Percentiles rank a stretch among this genome's conserved stretches.
phyloP scores from a whole-genome alignment of 1,140 invertebrate species.

The Parasteatoda tepidariorum region DNA sequence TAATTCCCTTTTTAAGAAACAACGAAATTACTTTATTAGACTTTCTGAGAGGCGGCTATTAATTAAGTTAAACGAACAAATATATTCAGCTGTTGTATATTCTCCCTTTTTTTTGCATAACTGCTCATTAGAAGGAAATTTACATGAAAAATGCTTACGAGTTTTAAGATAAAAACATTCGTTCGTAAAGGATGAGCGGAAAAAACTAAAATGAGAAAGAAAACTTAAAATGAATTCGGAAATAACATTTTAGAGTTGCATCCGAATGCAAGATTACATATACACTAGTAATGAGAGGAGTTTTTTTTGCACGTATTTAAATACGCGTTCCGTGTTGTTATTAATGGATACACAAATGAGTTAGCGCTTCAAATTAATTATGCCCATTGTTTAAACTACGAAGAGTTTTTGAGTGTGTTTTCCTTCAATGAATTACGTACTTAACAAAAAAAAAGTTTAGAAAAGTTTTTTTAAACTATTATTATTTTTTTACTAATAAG shows the following conservation, averaged over 20 bases:
- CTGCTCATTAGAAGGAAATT: slow-evolving; percentile 7
- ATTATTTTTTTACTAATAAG: no score
- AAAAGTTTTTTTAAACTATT: no score
- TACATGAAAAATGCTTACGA: slow-evolving; percentile 16
- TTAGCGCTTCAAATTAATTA: slow-evolving; percentile 32
- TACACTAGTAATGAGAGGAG: background rate
- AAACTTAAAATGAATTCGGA: slow-evolving; percentile 3
- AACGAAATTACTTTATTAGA: slow-evolving; percentile 57
- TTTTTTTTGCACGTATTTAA: slow-evolving; percentile 15
- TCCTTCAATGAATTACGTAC: no score
- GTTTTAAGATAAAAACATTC: slow-evolving; percentile 13
- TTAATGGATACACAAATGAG: slow-evolving; percentile 22
- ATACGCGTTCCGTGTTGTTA: slow-evolving; percentile 16
- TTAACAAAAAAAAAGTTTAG: no score
- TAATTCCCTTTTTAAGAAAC: slow-evolving; percentile 13
- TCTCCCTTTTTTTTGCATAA: slow-evolving; percentile 5
- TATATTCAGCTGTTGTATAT: slow-evolving; percentile 3
- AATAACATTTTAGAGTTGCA: slow-evolving; percentile 26
- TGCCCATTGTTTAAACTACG: slow-evolving; percentile 32
- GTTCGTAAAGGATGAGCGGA: background rate
- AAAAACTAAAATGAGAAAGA: slow-evolving; percentile 3
- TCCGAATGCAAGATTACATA: background rate
- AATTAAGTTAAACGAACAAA: slow-evolving; percentile 50
- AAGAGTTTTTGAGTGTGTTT: background rate
- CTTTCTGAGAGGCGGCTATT: slow-evolving; percentile 34